phyloP scores from a whole-genome alignment of 2,113 vertebrate genomes.

The Menura novaehollandiae region DNA sequence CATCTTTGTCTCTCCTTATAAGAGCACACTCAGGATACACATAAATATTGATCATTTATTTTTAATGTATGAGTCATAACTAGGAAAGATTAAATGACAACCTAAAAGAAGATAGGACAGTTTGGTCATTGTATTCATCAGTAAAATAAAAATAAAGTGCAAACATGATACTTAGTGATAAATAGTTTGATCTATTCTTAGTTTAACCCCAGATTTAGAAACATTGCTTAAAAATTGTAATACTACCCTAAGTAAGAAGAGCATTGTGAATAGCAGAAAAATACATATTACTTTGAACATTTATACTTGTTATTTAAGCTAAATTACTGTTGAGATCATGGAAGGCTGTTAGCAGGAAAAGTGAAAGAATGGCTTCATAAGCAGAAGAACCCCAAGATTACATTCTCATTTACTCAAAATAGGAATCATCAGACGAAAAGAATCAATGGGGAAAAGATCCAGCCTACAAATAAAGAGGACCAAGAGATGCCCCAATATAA shows the following conservation, averaged over 20 bases:
- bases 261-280: not conserved
- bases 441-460: not conserved
- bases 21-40: not conserved
- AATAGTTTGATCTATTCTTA: not conserved
- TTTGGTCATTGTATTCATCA: not conserved
- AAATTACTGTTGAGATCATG: not conserved
- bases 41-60: conserved; percentile 43
- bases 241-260: not conserved
- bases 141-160: not conserved
- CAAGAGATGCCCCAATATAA: not conserved
- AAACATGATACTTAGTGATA: not conserved
- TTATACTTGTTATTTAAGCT: not conserved
- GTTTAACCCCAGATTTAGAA: not conserved
- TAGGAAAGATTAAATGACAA: not conserved
- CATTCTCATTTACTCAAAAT: not conserved
- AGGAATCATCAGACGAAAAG: not conserved
- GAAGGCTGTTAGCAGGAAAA: not conserved
- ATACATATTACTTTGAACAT: not conserved
- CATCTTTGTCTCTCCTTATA: not conserved
- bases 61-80: conserved; percentile 39
- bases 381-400: not conserved
- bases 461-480: not conserved
- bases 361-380: not conserved
- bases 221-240: not conserved
- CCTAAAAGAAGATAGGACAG: not conserved